A percentile compares a stretch with the other conserved stretches of the same genome.
Conservation (phyloP, 2,113 vertebrate genomes). For the Scopus umbretta region DNA sequence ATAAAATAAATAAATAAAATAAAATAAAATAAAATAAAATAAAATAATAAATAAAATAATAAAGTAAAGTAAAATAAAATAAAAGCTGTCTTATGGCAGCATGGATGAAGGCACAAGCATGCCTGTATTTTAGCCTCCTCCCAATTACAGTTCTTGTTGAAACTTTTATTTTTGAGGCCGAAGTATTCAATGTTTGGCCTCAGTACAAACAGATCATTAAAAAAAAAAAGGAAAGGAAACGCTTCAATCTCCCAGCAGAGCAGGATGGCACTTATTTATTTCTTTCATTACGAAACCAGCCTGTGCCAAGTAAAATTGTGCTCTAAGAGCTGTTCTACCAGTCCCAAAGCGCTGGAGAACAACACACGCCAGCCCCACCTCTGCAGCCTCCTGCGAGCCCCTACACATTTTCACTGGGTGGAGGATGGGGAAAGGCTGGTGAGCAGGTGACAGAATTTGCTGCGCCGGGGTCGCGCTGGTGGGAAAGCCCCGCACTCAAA, state of each 20-base stretch:
- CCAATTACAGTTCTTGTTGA: not conserved
- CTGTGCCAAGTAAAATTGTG: conserved; percentile 38
- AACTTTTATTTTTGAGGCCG: not conserved
- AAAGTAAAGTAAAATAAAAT: not conserved
- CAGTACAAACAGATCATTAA: not conserved
- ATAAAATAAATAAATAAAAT: not conserved
- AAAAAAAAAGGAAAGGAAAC: not conserved
- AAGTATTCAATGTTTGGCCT: not conserved
- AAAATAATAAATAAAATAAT: not conserved
- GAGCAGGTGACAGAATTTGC: not conserved
- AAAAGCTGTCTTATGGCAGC: fast-evolving
- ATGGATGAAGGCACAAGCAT: not conserved
- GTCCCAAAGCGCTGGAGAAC: not conserved
- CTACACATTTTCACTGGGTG: not conserved
- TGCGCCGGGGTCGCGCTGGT: fast-evolving
- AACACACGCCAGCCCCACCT: not conserved
- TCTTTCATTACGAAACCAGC: conserved; percentile 26
- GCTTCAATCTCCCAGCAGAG: not conserved
- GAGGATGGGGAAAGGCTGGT: not conserved
- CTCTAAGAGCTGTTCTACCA: conserved; percentile 58
- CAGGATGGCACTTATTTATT: conserved; percentile 51
- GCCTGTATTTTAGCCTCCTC: not conserved
- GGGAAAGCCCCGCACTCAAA: not conserved
- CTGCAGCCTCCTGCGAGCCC: not conserved
- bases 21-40: not conserved